Conservation (phyloP, 2,888 invertebrate species). For the Lycia hirtaria region DNA sequence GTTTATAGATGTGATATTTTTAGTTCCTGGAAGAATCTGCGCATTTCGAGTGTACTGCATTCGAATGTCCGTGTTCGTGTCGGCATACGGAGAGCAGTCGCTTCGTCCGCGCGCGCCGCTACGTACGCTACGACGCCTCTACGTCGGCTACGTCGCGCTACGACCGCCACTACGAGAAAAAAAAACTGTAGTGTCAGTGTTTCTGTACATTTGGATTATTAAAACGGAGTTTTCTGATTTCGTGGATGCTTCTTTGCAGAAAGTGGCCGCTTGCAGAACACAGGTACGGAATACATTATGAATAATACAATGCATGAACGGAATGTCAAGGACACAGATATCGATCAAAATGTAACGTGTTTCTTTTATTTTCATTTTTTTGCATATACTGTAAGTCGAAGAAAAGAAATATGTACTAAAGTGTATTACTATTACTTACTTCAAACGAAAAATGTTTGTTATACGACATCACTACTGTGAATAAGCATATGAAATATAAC, state of each 20-base stretch:
- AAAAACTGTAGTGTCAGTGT: slow-evolving; percentile 58
- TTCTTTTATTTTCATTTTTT: slow-evolving; percentile 18
- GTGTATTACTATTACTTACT: no score
- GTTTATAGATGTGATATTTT: neutral
- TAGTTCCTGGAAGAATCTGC: slow-evolving; percentile 32
- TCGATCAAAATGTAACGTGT: slow-evolving; percentile 63
- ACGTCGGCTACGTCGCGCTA: slow-evolving; percentile 46
- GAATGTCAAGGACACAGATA: slow-evolving; percentile 82
- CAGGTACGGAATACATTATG: slow-evolving; percentile 66
- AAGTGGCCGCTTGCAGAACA: slow-evolving; percentile 22
- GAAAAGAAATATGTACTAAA: no score
- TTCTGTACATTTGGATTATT: slow-evolving; percentile 43
- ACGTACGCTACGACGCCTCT: slow-evolving; percentile 67
- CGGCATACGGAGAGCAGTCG: slow-evolving; percentile 71
- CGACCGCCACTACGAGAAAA: slow-evolving; percentile 32
- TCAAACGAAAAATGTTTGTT: no score
- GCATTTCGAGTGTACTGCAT: slow-evolving; percentile 57
- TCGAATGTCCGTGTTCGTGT: slow-evolving; percentile 70
- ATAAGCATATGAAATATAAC: no score
- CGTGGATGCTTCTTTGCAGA: slow-evolving; percentile 50
- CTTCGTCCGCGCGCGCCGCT: slow-evolving; percentile 70
- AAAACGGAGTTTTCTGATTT: slow-evolving; percentile 51
- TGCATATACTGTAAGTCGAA: neutral
- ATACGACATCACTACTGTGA: no score
- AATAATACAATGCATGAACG: slow-evolving; percentile 54